Base-by-base conservation (phyloP, 2,888 invertebrate species). In the Zygogramma bicolorata region DNA sequence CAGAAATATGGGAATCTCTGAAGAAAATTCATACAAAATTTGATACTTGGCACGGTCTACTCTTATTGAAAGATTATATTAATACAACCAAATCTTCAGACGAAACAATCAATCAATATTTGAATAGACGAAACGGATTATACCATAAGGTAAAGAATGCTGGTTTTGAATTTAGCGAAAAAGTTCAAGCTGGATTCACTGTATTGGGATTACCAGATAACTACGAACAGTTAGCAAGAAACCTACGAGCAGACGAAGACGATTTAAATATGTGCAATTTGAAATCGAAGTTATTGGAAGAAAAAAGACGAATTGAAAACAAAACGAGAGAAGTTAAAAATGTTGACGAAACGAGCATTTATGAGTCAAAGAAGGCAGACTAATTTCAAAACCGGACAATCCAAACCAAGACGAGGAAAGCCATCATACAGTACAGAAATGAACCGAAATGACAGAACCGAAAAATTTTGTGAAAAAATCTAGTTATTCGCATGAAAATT, bases 81-180 rank as follows among this genome's bases (percentile, higher is more conserved):
- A 65, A 65, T 57, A 65, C 38, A 8, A 53, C 20, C 20, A 65
- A 65, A 53, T 57, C 7, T 22, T 10, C 25, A 7, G 34, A 57
- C 34, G 38, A 65, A 22, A n/a, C 49, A 13, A 65, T 65, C 15
- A 57, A 65, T 34, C 46, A 57, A n/a, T 65, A 65, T 8, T 15
- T 65, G 8, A 38, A 49, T 25, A 57, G 57, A 65, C 29, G 31
- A 53, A 65, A 53, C 34, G 22, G 53, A 15, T 34, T 65, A 34
- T 65, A 53, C 53, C 57, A 65, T 34, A 34, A 65, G 20, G 34
- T 31, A 5, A 20, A n/a, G 18, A 40, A 46, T 25, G 34, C 65
- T 10, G 57, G 65, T 34, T 65, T 29, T 20, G 65, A 65, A 34
- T 65, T 65, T 20, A 4, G 25, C n/a, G 65, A 65, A 13, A 65